Conservation (phyloP, 2,888 invertebrate species). For the Phymatocera aterrima region DNA sequence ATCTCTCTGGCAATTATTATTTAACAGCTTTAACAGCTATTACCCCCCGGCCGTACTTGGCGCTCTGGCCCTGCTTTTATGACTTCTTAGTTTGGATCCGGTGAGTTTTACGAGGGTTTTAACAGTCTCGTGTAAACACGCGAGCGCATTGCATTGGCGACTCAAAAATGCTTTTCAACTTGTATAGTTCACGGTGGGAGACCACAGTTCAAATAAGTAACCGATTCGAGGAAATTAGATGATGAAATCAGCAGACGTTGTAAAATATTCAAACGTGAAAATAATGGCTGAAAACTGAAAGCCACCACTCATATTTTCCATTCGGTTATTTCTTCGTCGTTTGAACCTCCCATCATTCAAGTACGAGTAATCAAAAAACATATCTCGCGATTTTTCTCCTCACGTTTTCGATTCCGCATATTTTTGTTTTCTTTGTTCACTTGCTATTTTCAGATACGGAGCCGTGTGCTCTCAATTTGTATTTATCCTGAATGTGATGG, state of each 20-base stretch:
- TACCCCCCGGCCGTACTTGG: neutral
- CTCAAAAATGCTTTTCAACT: slow-evolving; percentile 1
- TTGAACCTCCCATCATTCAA: neutral
- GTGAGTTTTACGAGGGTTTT: slow-evolving; percentile 41
- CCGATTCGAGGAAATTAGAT: neutral
- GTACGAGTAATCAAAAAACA: neutral
- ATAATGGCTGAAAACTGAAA: neutral
- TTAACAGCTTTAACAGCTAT: slow-evolving; percentile 37
- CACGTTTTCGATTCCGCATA: neutral
- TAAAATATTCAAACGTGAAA: neutral
- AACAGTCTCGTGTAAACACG: slow-evolving; percentile 43
- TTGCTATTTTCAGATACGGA: no score
- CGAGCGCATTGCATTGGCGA: slow-evolving; percentile 19
- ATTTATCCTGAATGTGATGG: neutral
- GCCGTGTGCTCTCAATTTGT: neutral
- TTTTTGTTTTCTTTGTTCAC: neutral
- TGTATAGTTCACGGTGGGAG: neutral
- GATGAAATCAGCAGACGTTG: neutral
- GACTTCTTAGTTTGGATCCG: slow-evolving; percentile 38
- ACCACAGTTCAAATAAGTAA: slow-evolving; percentile 14
- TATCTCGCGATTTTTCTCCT: neutral
- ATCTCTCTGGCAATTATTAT: slow-evolving; percentile 40
- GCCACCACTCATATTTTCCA: neutral
- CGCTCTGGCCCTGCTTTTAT: slow-evolving; percentile 32
- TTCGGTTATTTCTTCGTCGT: neutral